These are phyloP conservation scores for Octonoba sinensis DNA, from an alignment of 2,888 invertebrate species.

Conservation along the genomic window DNA sequence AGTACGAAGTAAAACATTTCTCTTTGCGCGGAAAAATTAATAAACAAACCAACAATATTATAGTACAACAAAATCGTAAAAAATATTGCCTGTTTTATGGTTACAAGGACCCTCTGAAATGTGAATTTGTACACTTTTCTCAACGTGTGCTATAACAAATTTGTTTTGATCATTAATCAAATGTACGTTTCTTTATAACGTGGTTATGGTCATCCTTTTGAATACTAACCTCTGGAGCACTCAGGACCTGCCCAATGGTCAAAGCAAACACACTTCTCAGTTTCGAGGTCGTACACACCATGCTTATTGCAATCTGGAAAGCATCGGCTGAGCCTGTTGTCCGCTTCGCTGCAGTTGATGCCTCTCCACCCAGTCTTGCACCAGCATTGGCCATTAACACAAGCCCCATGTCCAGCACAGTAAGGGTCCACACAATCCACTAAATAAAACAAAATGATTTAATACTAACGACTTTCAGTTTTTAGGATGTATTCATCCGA, in stretches of 20 bases:
- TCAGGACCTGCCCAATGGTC: conserved; percentile 94
- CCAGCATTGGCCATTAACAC: conserved; percentile 92
- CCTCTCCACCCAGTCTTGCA: conserved; percentile 98
- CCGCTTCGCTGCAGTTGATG: conserved; percentile 88
- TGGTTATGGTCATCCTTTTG: too few relatives aligned
- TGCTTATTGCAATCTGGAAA: conserved; percentile 91
- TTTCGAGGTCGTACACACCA: conserved; percentile 90
- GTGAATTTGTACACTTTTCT: too few relatives aligned
- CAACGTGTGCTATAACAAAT: too few relatives aligned
- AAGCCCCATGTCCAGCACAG: conserved; percentile 94
- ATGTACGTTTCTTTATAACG: too few relatives aligned
- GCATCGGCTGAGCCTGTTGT: conserved; percentile 91
- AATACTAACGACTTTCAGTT: background rate
- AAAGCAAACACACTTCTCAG: conserved; percentile 91
- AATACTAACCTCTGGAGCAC: conserved; percentile 86
- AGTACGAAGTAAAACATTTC: too few relatives aligned
- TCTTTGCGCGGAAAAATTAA: too few relatives aligned
- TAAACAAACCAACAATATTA: too few relatives aligned
- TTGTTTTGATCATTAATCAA: too few relatives aligned
- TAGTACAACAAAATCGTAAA: too few relatives aligned
- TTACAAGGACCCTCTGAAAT: too few relatives aligned
- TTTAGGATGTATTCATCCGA: background rate
- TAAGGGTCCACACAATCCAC: conserved; percentile 95
- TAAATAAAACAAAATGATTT: conserved; percentile 68
- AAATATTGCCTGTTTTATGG: too few relatives aligned